phyloP scores from a whole-genome alignment of 2,888 invertebrate genomes.

The Flexamia atlantica region DNA sequence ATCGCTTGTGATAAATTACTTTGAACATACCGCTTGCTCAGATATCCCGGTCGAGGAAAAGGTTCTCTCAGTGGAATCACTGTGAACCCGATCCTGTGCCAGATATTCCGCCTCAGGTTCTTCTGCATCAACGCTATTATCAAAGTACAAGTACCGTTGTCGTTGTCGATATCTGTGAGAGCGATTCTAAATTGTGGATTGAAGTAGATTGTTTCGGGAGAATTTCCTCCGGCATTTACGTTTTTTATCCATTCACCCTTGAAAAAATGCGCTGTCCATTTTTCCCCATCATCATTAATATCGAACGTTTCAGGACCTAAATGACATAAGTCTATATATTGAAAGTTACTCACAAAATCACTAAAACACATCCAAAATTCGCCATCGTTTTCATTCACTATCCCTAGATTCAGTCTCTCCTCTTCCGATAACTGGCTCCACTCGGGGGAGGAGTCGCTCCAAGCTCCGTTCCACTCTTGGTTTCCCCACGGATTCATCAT shows the following conservation, averaged over 20 bases:
- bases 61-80: not conserved
- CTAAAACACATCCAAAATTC: not conserved
- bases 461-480: not conserved
- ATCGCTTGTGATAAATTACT: not conserved
- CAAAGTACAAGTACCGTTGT: not conserved
- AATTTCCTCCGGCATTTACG: not conserved
- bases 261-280: not conserved
- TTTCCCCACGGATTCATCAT: slow-evolving; percentile 22
- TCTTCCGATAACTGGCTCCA: not conserved
- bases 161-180: not conserved
- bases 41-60: not conserved
- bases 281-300: not conserved
- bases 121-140: not conserved
- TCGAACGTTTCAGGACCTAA: not conserved
- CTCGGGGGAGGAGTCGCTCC: not conserved
- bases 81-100: not conserved
- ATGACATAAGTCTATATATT: not conserved
- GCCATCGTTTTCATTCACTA: not conserved
- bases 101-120: not conserved
- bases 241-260: not conserved
- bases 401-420: not conserved
- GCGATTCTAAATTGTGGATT: not conserved
- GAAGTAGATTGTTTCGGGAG: not conserved
- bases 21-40: not conserved
- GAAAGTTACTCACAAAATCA: not conserved